phyloP scores from a whole-genome alignment of 2,888 invertebrate genomes.

The Meloe dianella region DNA sequence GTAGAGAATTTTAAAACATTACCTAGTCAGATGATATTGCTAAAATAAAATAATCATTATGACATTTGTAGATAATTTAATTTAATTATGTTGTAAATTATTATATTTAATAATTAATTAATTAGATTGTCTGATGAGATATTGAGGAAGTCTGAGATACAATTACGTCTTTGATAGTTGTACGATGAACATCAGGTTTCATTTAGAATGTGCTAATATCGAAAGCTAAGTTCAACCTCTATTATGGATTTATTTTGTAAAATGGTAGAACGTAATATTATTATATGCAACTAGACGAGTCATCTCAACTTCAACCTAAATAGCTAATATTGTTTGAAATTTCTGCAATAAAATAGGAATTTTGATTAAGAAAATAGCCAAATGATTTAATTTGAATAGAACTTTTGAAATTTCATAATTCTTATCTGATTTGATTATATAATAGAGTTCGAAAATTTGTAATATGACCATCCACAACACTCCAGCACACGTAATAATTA shows the following conservation, averaged over 20 bases:
- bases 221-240: background rate
- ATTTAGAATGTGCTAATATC: background rate
- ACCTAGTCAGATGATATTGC: too few species aligned
- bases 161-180: background rate
- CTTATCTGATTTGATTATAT: background rate
- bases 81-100: background rate
- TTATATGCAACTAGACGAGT: background rate
- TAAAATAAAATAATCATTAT: too few species aligned
- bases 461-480: background rate
- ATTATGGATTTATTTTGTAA: background rate
- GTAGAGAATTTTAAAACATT: too few species aligned
- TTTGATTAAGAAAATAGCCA: background rate
- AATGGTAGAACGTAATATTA: background rate
- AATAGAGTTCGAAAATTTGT: background rate
- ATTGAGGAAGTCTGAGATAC: background rate
- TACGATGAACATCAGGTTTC: background rate
- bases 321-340: background rate
- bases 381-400: background rate
- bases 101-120: background rate
- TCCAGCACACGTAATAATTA: slow-evolving; percentile 7
- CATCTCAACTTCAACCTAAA: background rate
- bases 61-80: background rate
- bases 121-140: background rate
- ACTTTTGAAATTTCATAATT: background rate
- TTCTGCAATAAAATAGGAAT: background rate